Base-by-base conservation (phyloP, 2,888 invertebrate species). In the Salticus scenicus region DNA sequence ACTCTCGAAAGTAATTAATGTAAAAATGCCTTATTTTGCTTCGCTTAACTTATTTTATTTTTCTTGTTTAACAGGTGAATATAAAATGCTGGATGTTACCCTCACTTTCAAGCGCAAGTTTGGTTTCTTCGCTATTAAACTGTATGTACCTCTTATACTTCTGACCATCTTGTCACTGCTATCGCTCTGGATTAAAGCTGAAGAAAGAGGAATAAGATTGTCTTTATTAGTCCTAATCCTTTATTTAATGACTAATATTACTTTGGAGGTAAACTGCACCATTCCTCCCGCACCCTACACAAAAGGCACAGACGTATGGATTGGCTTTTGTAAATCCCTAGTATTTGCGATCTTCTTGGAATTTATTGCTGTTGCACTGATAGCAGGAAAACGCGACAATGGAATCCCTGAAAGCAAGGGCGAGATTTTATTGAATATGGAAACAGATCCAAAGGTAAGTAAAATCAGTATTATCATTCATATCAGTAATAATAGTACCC, bases 261-360 rank as follows among this genome's bases (percentile, higher is more conserved):
- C 27, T 2, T 47, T 47, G 1, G 79, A 74, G 12, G 28, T 79
- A 0, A 80, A 63, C 24, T 27, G 12, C 12, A 24, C 28, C 14
- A 64, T 47, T 8, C 85, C 85, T 7, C 74, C 70, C 1, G 27
- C 71, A 1, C 47, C 85, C 5, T 85, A 85, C 20, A 71, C 70
- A 7, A 85, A 85, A 30, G 85, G 42, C 2, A 85, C 66, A 20
- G 79, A 85, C 51, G 79, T 85, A 8, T 85, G 85, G 85, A 79
- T 77, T 4, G 75, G 70, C n/a, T 51, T 79, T 1, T 79, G 85
- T 37, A 51, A 57, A 24, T 70, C 75, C 17, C 41, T 85, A 27
- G 79, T 78, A 0, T 79, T 85, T 42, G 71, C 66, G 4, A n/a
- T 71, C 20, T 79, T 85, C 20, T 27, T 85, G n/a, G 75, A 79